phyloP scores from a whole-genome alignment of 2,888 invertebrate genomes.

The Trachelus stipa region DNA sequence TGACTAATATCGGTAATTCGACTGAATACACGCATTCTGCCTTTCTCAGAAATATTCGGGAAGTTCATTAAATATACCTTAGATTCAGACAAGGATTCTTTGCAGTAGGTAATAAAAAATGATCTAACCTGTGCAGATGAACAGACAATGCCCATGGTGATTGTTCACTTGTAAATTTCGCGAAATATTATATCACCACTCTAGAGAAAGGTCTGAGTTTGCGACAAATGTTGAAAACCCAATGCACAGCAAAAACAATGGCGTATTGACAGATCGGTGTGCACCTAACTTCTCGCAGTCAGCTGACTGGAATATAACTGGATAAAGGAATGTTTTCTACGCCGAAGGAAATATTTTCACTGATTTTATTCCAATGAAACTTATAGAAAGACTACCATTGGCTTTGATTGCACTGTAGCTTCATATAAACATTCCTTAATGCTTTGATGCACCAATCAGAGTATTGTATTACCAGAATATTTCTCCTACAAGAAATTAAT shows the following conservation, averaged over 20 bases:
- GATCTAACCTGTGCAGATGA: constrained; percentile 58
- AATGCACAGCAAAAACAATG: constrained; percentile 32
- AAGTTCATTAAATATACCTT: neutral
- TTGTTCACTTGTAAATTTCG: neutral
- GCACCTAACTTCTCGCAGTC: constrained; percentile 34
- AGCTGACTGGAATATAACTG: constrained; percentile 33
- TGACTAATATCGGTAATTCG: neutral
- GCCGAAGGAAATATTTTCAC: neutral
- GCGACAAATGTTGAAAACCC: neutral
- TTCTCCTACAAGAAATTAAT: neutral
- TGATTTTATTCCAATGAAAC: neutral
- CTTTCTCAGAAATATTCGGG: neutral
- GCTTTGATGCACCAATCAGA: neutral
- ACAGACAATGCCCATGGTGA: constrained; percentile 57
- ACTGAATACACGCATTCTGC: neutral
- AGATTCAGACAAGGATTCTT: constrained; percentile 3
- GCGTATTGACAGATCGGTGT: constrained; percentile 26
- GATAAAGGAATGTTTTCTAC: neutral
- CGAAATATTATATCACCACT: neutral
- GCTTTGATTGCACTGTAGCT: neutral
- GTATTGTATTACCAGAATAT: neutral
- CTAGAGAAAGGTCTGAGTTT: neutral
- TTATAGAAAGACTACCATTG: neutral
- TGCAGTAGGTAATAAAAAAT: constrained; percentile 8
- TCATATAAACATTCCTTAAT: neutral